Percentiles rank a stretch among this genome's conserved stretches.
These are phyloP conservation scores for Dipus sagitta DNA, from an alignment of 2,797 vertebrate genomes.

Conservation along the genomic window DNA sequence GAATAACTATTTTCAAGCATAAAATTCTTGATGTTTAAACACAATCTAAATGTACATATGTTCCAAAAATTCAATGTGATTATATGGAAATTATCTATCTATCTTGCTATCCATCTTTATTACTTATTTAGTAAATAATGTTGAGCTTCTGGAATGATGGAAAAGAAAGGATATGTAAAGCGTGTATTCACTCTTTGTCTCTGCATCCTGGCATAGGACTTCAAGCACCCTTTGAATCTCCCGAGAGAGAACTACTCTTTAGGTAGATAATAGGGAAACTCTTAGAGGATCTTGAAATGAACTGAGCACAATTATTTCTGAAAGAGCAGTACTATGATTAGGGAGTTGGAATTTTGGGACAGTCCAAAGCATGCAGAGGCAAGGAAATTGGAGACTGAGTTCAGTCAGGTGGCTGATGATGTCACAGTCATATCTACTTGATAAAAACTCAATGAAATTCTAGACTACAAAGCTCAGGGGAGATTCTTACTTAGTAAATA, in stretches of 20 bases:
- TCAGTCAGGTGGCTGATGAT: neutral
- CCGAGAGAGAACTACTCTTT: neutral
- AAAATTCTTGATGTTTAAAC: neutral
- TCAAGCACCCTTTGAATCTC: constrained; percentile 23
- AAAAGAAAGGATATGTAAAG: neutral
- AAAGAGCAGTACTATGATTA: neutral
- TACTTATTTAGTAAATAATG: neutral
- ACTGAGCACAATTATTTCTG: neutral
- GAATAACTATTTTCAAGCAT: neutral
- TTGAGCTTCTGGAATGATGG: neutral
- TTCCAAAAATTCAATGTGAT: neutral
- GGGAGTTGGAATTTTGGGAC: neutral
- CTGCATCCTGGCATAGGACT: neutral
- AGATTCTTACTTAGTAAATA: neutral
- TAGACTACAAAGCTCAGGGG: neutral
- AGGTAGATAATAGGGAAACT: neutral
- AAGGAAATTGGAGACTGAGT: neutral
- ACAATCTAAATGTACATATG: neutral
- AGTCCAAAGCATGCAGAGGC: neutral
- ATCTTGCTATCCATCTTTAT: neutral
- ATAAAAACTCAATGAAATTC: neutral
- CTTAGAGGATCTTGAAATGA: rapidly evolving
- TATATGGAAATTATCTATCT: neutral
- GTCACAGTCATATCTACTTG: neutral
- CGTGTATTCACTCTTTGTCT: neutral